Conservation (phyloP, 2,888 invertebrate species). For the Hypercompe scribonia region DNA sequence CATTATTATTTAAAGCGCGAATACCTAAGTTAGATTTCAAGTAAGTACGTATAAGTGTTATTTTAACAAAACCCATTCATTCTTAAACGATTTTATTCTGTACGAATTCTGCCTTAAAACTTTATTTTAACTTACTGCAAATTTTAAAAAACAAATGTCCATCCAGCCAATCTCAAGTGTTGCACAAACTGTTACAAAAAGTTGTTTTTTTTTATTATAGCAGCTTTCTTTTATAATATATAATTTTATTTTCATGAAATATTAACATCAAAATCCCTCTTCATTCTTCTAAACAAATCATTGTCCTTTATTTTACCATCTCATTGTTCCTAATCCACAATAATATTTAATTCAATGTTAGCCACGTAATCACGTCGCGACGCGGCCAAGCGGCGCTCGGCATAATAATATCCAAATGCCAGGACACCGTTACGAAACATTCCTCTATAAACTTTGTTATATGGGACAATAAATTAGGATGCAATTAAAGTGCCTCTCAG, state of each 20-base stretch:
- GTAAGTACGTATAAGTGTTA: too few species aligned
- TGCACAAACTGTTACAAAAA: too few species aligned
- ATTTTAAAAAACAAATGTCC: neutral
- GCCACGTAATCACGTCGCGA: constrained; percentile 42
- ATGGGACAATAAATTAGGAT: constrained; percentile 73
- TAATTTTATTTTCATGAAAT: too few species aligned
- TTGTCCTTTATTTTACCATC: constrained; percentile 20
- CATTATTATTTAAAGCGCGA: too few species aligned
- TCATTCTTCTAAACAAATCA: constrained; percentile 19
- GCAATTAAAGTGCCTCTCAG: constrained; percentile 79
- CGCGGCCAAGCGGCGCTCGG: constrained; percentile 18
- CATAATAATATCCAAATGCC: constrained; percentile 46
- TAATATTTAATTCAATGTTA: constrained; percentile 36
- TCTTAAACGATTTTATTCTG: neutral
- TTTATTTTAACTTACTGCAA: neutral
- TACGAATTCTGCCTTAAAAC: too few species aligned
- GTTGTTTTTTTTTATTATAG: neutral
- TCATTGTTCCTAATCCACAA: constrained; percentile 21
- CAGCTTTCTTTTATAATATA: too few species aligned
- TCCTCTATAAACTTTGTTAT: constrained; percentile 44
- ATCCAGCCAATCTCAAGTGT: neutral
- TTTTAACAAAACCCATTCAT: too few species aligned
- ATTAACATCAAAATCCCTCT: neutral
- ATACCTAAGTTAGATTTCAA: too few species aligned
- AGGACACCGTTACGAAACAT: constrained; percentile 43